Base-by-base conservation (phyloP, 2,797 vertebrate species). In the Danio tinwini region DNA sequence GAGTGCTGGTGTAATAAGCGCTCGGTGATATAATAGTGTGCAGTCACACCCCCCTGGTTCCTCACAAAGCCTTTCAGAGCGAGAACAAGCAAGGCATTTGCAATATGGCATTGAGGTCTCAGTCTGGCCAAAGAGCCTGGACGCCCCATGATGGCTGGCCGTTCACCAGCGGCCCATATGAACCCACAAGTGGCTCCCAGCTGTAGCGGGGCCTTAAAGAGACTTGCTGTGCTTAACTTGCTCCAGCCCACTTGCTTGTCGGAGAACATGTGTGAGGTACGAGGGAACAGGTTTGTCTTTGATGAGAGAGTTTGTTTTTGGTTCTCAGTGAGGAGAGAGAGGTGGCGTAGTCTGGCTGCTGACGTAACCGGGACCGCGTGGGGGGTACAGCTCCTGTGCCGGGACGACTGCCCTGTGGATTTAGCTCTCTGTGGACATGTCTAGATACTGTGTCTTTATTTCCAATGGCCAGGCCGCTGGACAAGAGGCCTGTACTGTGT, bases 21-120 rank as follows among this genome's bases (percentile, higher is more conserved):
- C 89, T 92, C 89, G 89, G 88, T 86, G 85, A 88, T 89, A 88
- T 93, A 92, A 92, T 92, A 89, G 90, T 88, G 90, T 89, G 89
- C 82, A 47, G 83, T 68, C 52, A 84, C 86, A 59, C 88, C 52
- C 61, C 74, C 85, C 83, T 85, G 81, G 83, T 81, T 82, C 84
- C 61, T 40, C 9, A 68, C 85, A 87, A 83, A 42, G 82, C 81
- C 88, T 85, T 88, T 88, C 81, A 85, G 87, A 85, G 88, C 83
- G 81, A 86, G 83, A 74, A 76, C 78, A 83, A 87, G 85, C 40
- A 74, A 87, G 87, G 88, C 89, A 88, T 87, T 84, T 90, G 89
- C 29, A 76, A 88, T 90, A 89, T 89, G 89, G 61, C 49, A 71
- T 71, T 68, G 42, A 61, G 59, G 58, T 72, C 77, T 72, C 58